A percentile compares a stretch with the other conserved stretches of the same genome.
phyloP scores from a whole-genome alignment of 2,113 vertebrate species.

The Alligator mississippiensis region DNA sequence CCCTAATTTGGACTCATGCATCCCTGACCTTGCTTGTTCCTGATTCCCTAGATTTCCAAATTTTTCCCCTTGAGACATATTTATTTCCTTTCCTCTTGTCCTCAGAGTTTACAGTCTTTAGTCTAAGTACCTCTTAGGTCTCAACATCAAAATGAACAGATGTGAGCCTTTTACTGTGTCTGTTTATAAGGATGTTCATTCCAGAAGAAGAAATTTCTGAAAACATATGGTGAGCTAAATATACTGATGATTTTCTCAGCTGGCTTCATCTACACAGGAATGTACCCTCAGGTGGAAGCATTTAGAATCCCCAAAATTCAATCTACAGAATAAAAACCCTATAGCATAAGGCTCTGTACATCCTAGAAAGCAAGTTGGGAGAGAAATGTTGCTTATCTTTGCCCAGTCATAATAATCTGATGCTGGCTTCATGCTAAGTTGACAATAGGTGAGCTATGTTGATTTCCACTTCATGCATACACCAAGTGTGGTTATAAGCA shows the following conservation, averaged over 20 bases:
- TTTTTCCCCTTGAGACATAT: background rate
- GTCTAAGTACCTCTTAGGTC: background rate
- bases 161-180: slow-evolving; percentile 3
- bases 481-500: background rate
- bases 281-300: background rate
- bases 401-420: background rate
- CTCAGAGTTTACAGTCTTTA: slow-evolving; percentile 3
- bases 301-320: slow-evolving; percentile 16
- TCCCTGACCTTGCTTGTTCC: no score
- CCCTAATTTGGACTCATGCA: no score
- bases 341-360: background rate
- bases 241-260: slow-evolving; percentile 12
- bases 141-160: slow-evolving; percentile 53
- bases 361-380: rapidly evolving
- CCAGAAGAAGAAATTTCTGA: slow-evolving; percentile 33
- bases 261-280: slow-evolving; percentile 30
- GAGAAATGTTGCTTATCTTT: background rate
- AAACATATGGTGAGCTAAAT: slow-evolving; percentile 45
- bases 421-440: background rate
- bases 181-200: slow-evolving; percentile 38
- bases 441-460: rapidly evolving
- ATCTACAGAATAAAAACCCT: background rate
- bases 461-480: background rate
- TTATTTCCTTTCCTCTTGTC: slow-evolving; percentile 3
- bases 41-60: no score